A percentile compares a stretch with the other conserved stretches of the same genome.
Evolutionary conservation across 2,113 vertebrate species (phyloP).

Genomic region (Carassius gibelio): DNA sequence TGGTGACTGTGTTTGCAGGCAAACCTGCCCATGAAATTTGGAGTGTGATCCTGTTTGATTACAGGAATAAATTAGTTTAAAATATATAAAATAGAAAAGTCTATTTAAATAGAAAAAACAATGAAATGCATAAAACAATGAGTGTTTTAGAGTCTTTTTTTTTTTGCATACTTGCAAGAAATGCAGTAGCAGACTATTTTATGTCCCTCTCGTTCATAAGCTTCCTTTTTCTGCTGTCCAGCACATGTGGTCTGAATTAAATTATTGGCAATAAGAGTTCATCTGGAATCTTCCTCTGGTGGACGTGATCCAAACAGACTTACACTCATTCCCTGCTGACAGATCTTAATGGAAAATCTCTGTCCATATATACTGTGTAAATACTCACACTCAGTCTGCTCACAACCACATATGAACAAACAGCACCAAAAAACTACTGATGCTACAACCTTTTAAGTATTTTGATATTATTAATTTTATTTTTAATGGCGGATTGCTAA

Average conservation of each 20-base stretch:
- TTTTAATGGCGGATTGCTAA: no score
- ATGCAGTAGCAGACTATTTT: conserved; percentile 62
- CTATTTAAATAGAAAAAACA: background rate
- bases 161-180: conserved; percentile 55
- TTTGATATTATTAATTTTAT: background rate
- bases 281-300: conserved; percentile 81
- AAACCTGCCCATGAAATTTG: no score
- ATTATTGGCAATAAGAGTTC: conserved; percentile 69
- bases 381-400: conserved; percentile 70
- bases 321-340: conserved; percentile 84
- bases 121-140: background rate
- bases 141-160: conserved; percentile 47
- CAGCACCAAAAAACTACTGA: conserved; percentile 61
- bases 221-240: conserved; percentile 71
- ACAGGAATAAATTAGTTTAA: no score
- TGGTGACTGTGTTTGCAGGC: no score
- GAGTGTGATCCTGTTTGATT: no score
- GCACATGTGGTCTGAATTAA: conserved; percentile 85
- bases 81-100: no score
- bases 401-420: conserved; percentile 65
- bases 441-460: background rate
- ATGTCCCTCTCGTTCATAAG: conserved; percentile 65
- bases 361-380: conserved; percentile 81
- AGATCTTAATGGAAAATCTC: conserved; percentile 82
- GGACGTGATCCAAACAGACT: conserved; percentile 82